Percentiles rank a stretch among this genome's conserved stretches.
Conservation (phyloP, 2,888 invertebrate genomes). For the Oscheius sp. region DNA sequence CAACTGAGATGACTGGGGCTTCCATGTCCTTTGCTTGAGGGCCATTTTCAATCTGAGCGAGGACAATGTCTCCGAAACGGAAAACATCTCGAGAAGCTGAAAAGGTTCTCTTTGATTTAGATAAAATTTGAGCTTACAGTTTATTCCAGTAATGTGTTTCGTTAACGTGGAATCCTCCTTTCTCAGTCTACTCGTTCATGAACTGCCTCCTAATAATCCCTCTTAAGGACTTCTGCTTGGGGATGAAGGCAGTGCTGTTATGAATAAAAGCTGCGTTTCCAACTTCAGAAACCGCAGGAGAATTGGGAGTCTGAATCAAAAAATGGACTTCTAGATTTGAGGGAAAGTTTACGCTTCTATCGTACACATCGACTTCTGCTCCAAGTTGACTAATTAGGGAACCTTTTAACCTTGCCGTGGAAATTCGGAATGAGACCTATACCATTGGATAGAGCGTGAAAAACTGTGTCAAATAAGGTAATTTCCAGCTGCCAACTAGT, state of each 20-base stretch:
- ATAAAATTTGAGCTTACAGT: neutral
- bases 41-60: neutral
- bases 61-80: neutral
- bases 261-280: slow-evolving; percentile 19
- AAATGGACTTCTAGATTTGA: neutral
- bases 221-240: slow-evolving; percentile 11
- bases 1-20: neutral
- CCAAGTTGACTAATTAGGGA: no score
- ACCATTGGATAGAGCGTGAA: no score
- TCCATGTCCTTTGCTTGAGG: slow-evolving; percentile 1
- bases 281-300: slow-evolving; percentile 13
- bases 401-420: no score
- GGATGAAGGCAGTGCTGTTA: slow-evolving; percentile 15
- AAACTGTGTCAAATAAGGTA: no score
- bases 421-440: no score
- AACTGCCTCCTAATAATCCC: slow-evolving; percentile 25
- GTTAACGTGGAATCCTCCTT: slow-evolving; percentile 11
- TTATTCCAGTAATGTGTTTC: slow-evolving; percentile 14
- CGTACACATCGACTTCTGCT: slow-evolving; percentile 21
- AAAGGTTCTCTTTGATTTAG: neutral
- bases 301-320: slow-evolving; percentile 6
- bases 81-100: slow-evolving; percentile 11
- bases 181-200: slow-evolving; percentile 19
- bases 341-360: neutral
- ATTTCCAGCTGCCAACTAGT: no score